phyloP scores from a whole-genome alignment of 2,113 vertebrate genomes.

The Dasyornis broadbenti region DNA sequence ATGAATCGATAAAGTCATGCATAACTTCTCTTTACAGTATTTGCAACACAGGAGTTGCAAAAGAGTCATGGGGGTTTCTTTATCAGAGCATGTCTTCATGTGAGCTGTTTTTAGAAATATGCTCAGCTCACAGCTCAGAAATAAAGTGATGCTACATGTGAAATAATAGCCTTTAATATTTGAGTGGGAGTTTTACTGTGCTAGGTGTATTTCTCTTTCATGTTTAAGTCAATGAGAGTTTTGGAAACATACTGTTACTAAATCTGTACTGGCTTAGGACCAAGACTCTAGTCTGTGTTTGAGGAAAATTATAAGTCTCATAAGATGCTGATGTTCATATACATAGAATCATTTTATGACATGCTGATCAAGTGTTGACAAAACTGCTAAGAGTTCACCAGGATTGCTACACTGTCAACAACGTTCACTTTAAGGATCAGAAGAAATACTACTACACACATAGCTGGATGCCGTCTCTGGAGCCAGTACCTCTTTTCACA shows the following conservation, averaged over 20 bases:
- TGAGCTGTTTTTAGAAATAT: not conserved
- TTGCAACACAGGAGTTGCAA: not conserved
- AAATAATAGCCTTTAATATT: not conserved
- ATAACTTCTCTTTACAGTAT: not conserved
- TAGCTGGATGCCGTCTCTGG: not conserved
- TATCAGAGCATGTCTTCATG: not conserved
- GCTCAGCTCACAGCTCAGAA: not conserved
- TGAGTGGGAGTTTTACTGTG: not conserved
- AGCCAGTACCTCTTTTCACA: not conserved
- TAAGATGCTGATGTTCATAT: not conserved
- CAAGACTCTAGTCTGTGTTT: not conserved
- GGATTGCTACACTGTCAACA: not conserved
- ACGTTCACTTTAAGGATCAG: not conserved
- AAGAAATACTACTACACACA: not conserved
- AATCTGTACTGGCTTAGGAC: not conserved
- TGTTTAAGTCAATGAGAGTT: not conserved
- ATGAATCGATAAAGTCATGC: not conserved
- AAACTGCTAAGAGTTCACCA: not conserved
- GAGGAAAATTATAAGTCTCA: rapidly evolving
- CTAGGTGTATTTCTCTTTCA: not conserved
- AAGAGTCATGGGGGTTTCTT: not conserved
- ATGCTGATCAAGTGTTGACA: not conserved
- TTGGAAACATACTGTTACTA: not conserved
- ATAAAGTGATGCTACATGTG: not conserved
- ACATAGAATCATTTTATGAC: not conserved